Evolutionary conservation across 2,797 vertebrate genomes (phyloP), one percentile per base, ranked within the genome.

Genomic region (Scolopax bukidnonensis): DNA sequence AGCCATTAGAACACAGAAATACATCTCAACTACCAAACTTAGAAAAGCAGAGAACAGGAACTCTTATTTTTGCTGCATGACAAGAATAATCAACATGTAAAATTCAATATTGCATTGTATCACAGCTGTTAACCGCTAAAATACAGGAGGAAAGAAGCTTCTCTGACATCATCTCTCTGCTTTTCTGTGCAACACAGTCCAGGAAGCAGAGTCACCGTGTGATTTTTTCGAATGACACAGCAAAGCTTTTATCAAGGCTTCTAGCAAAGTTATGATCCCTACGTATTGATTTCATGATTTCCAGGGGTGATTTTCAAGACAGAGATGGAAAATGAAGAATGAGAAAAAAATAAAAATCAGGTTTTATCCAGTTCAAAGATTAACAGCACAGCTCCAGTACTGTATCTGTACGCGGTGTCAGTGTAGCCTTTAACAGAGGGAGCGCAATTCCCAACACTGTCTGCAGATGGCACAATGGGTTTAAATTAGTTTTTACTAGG

Each of bases 401-500:
- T 88, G 63, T 17, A 9, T 68, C 2, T 67, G 41, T 8, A n/a
- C 0, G 0, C 3, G 17, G 12, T 12, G 19, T 73, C 56, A 28
- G 36, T 5, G 60, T 65, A 67, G 60, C 64, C 47, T 50, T 30
- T 56, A 76, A 21, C 4, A 14, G 25, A 45, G 57, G 17, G 41
- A 5, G 15, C 3, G 82, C 71, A 5, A 0, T 94, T 93, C 91
- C 71, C 68, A 87, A 23, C 12, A 2, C 68, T 21, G 87, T 67
- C 96, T 89, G 94, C n/a, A 96, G 95, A n/a, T 93, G 91, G 96
- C 94, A 76, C 60, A 80, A 51, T 2, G 33, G 81, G 6, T 70
- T 96, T 89, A 89, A 73, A 64, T 76, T 84, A 16, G 10, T 5
- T 50, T 74, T 51, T 33, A 13, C 21, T 61, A 38, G 27, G 61